Percentiles rank a stretch among this genome's conserved stretches.
Evolutionary conservation across 2,797 vertebrate species (phyloP).

Genomic region (Phaenicophaeus curvirostris): DNA sequence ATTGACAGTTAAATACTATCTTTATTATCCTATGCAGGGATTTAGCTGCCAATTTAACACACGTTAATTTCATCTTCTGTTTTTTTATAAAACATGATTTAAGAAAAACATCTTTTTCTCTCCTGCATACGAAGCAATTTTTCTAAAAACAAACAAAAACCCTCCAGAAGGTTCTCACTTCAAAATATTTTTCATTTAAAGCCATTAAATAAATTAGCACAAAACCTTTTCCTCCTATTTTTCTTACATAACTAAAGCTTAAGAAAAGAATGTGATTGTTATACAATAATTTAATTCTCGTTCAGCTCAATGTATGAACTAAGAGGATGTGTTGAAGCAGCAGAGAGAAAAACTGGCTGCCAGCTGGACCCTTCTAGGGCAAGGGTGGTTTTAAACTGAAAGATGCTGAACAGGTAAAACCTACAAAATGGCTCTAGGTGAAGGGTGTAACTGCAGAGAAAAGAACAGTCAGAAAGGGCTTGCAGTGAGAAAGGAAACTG

Average conservation of each 20-base stretch:
- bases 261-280: neutral
- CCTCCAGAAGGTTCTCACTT: neutral
- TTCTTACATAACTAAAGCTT: neutral
- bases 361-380: neutral
- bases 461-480: neutral
- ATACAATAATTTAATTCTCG: neutral
- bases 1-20: neutral
- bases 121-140: neutral
- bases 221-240: neutral
- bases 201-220: neutral
- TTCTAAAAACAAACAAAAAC: neutral
- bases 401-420: neutral
- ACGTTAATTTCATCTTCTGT: neutral
- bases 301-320: neutral
- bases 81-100: neutral
- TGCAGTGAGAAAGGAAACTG: neutral
- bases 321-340: neutral
- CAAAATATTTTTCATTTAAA: conserved; percentile 2
- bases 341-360: neutral
- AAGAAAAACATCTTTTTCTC: neutral
- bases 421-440: neutral
- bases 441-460: neutral
- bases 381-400: neutral
- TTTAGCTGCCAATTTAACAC: neutral
- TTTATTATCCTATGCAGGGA: neutral